Base-by-base conservation (phyloP, 2,888 invertebrate species). In the Cosmorhoe ocellata region DNA sequence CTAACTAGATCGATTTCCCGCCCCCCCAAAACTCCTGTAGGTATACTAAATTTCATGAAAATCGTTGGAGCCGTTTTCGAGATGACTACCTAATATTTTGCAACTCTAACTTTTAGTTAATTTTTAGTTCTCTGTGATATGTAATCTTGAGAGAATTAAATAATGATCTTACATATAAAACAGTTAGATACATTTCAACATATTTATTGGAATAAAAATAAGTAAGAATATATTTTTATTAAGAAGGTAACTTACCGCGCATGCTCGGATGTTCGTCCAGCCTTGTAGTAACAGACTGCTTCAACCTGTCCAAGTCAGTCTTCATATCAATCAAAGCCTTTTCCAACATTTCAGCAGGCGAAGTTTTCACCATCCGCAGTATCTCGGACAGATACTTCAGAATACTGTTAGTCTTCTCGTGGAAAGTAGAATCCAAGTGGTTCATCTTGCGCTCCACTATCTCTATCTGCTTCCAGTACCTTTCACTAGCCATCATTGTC, bases 381-480 rank as follows among this genome's bases (percentile, higher is more conserved):
- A 86, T 71, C 57, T 88, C 86, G 1, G 75, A 56, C 1, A 84
- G 58, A 58, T 84, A 81, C 56, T 85, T 85, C 6, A 82, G 50
- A 5, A 87, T 80, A 12, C 64, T 77, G 38, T 76, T 80, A 0
- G 77, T 68, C 53, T 73, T 73, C 38, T 87, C 87, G 38, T 84
- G 79, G 34, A 85, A 71, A 1, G 68, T 72, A 0, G 71, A 61
- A 44, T 85, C 81, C 34, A 88, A 61, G 45, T 82, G 81, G 24
- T 65, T 73, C 3, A 88, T 33, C 56, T 81, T 85, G 9, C 63
- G 67, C 43, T 86, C 81, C 8, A 88, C 76, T 0, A 66, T 63
- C 56, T 85, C 84, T 24, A 88, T 75, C 74, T 81, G 73, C 56
- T 80, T 81, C 28, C 86, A 64, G 57, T 86, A 86, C 54, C 67